These are phyloP conservation scores for Phalangium opilio DNA, from an alignment of 2,888 invertebrate genomes.

Conservation along the genomic window DNA sequence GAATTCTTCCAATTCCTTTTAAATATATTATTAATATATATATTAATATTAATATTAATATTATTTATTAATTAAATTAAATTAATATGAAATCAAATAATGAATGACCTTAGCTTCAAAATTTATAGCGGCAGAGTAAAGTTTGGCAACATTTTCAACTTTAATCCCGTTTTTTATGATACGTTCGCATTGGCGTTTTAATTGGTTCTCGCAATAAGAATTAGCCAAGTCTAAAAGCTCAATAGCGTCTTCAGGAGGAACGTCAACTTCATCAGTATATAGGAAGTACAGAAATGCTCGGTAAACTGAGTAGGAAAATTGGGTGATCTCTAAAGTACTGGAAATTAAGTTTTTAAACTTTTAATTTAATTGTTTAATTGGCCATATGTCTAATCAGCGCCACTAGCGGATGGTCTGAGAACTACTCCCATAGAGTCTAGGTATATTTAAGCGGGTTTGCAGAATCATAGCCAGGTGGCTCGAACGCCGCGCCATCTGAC, in stretches of 20 bases:
- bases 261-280: conserved; percentile 44
- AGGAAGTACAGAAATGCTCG: conserved; percentile 43
- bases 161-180: conserved; percentile 43
- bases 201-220: conserved; percentile 41
- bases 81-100: neutral
- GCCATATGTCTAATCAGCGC: too few relatives aligned
- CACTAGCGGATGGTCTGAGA: too few relatives aligned
- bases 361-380: too few relatives aligned
- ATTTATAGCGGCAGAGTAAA: conserved; percentile 42
- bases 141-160: conserved; percentile 41
- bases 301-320: conserved; percentile 41
- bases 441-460: too few relatives aligned
- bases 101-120: conserved; percentile 36
- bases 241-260: conserved; percentile 43
- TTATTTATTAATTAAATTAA: neutral
- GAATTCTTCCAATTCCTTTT: conserved; percentile 42
- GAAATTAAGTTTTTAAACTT: too few relatives aligned
- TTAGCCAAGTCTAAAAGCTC: conserved; percentile 45
- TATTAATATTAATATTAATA: too few relatives aligned
- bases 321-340: conserved; percentile 31
- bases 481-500: too few relatives aligned
- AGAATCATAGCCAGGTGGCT: too few relatives aligned
- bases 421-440: too few relatives aligned
- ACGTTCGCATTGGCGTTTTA: conserved; percentile 40
- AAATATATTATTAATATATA: neutral